Percentiles rank a stretch among this genome's conserved stretches.
These are phyloP conservation scores for Calameuta filiformis DNA, from an alignment of 2,888 invertebrate species.

Conservation along the genomic window DNA sequence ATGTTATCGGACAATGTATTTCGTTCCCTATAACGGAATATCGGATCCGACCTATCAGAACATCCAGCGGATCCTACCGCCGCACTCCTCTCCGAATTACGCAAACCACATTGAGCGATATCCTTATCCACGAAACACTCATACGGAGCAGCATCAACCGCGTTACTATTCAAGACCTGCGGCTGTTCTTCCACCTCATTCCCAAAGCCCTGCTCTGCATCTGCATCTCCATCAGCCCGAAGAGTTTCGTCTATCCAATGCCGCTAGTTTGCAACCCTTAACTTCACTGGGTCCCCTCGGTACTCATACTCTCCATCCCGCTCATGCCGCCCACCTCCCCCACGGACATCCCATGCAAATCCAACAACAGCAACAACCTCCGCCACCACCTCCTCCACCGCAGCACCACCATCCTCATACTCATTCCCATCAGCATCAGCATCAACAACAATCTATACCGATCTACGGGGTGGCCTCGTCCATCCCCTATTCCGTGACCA, in stretches of 20 bases:
- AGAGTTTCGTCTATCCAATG: conserved; percentile 12
- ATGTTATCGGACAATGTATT: conserved; percentile 62
- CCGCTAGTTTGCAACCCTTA: conserved; percentile 16
- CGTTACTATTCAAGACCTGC: conserved; percentile 52
- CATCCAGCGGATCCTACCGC: conserved; percentile 56
- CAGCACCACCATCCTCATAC: conserved; percentile 29
- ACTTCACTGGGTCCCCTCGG: conserved; percentile 16
- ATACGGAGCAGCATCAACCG: conserved; percentile 19
- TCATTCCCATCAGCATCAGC: conserved; percentile 4
- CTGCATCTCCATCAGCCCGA: conserved; percentile 55
- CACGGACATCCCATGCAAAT: conserved; percentile 45
- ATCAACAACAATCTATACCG: conserved; percentile 36
- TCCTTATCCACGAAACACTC: conserved; percentile 53
- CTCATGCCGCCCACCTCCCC: conserved; percentile 25
- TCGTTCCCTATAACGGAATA: conserved; percentile 60
- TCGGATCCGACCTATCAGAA: conserved; percentile 63
- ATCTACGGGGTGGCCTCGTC: conserved; percentile 52
- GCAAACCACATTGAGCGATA: conserved; percentile 60
- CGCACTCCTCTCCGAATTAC: conserved; percentile 54
- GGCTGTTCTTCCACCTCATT: conserved; percentile 29
- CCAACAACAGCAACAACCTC: conserved; percentile 33
- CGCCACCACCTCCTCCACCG: conserved; percentile 53
- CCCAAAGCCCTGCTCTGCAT: conserved; percentile 49
- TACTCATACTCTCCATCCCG: conserved; percentile 9
- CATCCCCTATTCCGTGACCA: conserved; percentile 16